Evolutionary conservation across 1,140 invertebrate genomes (phyloP).

Genomic region (Polyergus mexicanus): DNA sequence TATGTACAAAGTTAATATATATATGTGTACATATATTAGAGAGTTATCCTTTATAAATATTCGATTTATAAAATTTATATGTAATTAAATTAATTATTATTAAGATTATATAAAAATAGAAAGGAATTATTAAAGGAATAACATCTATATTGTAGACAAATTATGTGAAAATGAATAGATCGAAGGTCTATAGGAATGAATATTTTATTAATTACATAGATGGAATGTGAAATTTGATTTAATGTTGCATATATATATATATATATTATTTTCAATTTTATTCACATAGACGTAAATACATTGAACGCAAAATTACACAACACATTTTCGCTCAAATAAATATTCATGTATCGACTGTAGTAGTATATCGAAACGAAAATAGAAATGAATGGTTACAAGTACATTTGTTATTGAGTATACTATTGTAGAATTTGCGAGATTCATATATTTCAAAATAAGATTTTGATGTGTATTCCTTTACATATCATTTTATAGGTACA

Average conservation of each 20-base stretch:
- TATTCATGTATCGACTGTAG: conserved; percentile 51
- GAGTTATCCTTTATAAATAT: too few species aligned
- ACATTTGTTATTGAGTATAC: conserved; percentile 9
- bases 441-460: conserved; percentile 8
- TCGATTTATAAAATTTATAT: too few species aligned
- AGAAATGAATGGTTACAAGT: conserved; percentile 27
- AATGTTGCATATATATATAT: conserved; percentile 20
- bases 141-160: background rate
- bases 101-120: too few species aligned
- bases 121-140: background rate
- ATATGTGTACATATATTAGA: too few species aligned
- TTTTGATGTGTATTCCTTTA: background rate
- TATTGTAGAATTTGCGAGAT: conserved; percentile 15
- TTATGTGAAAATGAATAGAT: background rate
- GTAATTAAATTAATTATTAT: too few species aligned
- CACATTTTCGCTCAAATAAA: conserved; percentile 68
- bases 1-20: too few species aligned
- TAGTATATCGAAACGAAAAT: conserved; percentile 34
- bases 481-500: background rate
- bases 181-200: background rate
- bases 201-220: background rate
- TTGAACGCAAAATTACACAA: conserved; percentile 74
- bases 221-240: conserved; percentile 6
- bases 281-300: conserved; percentile 69
- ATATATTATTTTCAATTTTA: conserved; percentile 64